Conservation (phyloP, 2,113 vertebrate species). For the Engraulis encrasicolus region DNA sequence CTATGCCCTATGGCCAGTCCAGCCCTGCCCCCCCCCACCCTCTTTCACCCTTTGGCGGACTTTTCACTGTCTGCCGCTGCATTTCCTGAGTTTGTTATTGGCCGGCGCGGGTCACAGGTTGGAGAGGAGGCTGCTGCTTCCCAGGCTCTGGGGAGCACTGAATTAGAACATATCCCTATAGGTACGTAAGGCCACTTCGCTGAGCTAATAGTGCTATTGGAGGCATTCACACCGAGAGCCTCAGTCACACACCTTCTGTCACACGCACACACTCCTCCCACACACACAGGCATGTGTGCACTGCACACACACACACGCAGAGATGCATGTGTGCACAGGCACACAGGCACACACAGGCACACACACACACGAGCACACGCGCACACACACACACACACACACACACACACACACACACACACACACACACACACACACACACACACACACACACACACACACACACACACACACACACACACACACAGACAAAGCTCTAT, state of each 20-base stretch:
- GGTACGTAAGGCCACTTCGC: too few relatives aligned
- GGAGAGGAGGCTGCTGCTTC: neutral
- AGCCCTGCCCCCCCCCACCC: too few relatives aligned
- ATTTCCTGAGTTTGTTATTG: neutral
- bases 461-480: neutral
- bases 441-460: neutral
- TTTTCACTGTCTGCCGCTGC: neutral
- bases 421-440: neutral
- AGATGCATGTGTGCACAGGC: too few relatives aligned
- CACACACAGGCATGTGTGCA: too few relatives aligned
- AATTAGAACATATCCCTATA: slow-evolving; percentile 22
- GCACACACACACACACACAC: neutral
- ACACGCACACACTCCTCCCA: too few relatives aligned
- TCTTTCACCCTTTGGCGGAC: neutral
- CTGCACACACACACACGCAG: too few relatives aligned
- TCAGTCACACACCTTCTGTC: neutral
- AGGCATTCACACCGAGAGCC: neutral
- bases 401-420: neutral
- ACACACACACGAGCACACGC: neutral
- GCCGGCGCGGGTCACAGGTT: neutral
- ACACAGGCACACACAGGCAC: neutral
- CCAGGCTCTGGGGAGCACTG: slow-evolving; percentile 13
- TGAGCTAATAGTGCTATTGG: slow-evolving; percentile 10
- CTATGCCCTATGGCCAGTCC: too few relatives aligned
- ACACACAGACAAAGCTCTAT: neutral